phyloP scores from a whole-genome alignment of 1,140 invertebrate species.

The Argopecten irradians region DNA sequence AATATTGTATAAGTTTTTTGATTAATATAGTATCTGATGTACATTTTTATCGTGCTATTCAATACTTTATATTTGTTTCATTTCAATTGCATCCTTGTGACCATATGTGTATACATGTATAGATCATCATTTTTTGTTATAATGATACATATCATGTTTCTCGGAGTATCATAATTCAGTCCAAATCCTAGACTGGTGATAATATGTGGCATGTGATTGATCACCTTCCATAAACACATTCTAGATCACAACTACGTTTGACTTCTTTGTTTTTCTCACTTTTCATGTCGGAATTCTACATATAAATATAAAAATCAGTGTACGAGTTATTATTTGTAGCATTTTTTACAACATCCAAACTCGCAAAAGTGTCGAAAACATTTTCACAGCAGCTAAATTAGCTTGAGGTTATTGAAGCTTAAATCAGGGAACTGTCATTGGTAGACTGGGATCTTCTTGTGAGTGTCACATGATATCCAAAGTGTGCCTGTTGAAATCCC shows the following conservation, averaged over 20 bases:
- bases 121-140: neutral
- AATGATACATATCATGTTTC: neutral
- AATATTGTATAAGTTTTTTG: too few species aligned
- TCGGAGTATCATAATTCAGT: neutral
- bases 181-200: neutral
- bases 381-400: conserved; percentile 18
- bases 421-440: neutral
- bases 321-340: neutral
- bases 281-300: neutral
- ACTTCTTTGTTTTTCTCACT: neutral
- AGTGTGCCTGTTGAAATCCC: conserved; percentile 14
- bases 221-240: neutral
- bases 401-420: neutral
- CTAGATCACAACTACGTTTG: neutral
- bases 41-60: neutral
- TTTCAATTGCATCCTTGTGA: neutral
- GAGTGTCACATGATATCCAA: conserved; percentile 10
- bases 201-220: neutral
- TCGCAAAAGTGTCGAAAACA: neutral
- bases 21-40: neutral
- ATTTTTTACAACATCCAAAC: neutral
- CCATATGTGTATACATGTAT: neutral
- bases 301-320: neutral
- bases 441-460: neutral
- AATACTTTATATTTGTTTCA: neutral